Base-by-base conservation (phyloP, 2,888 invertebrate genomes). In the Abrostola triplasia region DNA sequence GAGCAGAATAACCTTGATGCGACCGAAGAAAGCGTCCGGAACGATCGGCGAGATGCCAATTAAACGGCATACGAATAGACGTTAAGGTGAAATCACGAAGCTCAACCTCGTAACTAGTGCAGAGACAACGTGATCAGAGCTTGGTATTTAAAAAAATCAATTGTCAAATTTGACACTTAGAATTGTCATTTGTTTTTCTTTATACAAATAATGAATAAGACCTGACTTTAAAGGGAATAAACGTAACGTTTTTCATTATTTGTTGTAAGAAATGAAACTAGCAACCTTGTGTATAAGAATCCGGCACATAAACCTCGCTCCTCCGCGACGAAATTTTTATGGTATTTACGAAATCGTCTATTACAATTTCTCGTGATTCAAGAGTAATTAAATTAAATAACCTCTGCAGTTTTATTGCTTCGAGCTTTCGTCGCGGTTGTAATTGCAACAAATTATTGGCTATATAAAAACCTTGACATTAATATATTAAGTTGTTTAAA, bases 1-100 rank as follows among this genome's bases (percentile, higher is more conserved):
- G 90, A 92, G 90, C 85, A 84, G 76, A 36, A 77, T 86, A 90
- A 90, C 90, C 90, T 91, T 91, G 90, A 90, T 90, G 88, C 82
- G 81, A 79, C 71, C 82, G 87, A 93, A 90, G 93, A 93, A 93
- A 93, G 93, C 92, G 90, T 61, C 81, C 86, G 87, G 84, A 84
- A 88, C 86, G 83, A 87, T 86, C 84, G 80, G 59, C 74, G 79
- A 86, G 84, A 84, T 84, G 82, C 84, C 88, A 88, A 89, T 91
- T 89, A 86, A 82, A 86, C 84, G 82, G 82, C 86, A 86, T 87
- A 86, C 85, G 82, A 84, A 84, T 84, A 81, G 84, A 80, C 81
- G 81, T 74, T 80, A 80, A 87, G 83, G 88, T 84, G 89, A 88
- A 88, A 87, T 84, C 84, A 74, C 52, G 36, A 67, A 70, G 57